Conservation (phyloP, 2,797 vertebrate genomes). For the Setipinna tenuifilis region DNA sequence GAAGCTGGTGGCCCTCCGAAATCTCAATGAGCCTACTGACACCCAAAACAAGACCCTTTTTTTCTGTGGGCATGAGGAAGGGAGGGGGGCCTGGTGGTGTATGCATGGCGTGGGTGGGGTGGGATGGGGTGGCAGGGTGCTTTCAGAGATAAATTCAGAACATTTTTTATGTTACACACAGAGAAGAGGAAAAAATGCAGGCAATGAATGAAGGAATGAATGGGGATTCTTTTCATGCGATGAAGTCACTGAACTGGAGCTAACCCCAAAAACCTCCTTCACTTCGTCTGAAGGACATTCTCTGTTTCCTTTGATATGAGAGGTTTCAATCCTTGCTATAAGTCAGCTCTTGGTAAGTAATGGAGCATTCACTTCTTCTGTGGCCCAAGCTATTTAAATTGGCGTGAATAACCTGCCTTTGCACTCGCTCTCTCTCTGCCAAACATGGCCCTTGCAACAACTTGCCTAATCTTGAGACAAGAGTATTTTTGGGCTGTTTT, state of each 20-base stretch:
- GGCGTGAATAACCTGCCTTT: slow-evolving; percentile 49
- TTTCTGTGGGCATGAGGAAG: slow-evolving; percentile 41
- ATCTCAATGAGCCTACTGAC: slow-evolving; percentile 61
- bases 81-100: background rate
- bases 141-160: slow-evolving; percentile 51
- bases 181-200: slow-evolving; percentile 12
- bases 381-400: slow-evolving; percentile 49
- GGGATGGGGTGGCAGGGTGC: slow-evolving; percentile 30
- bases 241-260: slow-evolving; percentile 60
- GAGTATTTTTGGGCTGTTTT: slow-evolving; percentile 42
- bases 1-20: slow-evolving; percentile 64
- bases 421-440: slow-evolving; percentile 38
- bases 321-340: slow-evolving; percentile 52
- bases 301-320: slow-evolving; percentile 55
- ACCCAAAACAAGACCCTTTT: slow-evolving; percentile 56
- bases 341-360: slow-evolving; percentile 49
- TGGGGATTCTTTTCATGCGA: slow-evolving; percentile 52
- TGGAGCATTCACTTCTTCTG: slow-evolving; percentile 46
- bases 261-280: slow-evolving; percentile 50
- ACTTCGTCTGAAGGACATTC: slow-evolving; percentile 52
- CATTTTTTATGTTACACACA: slow-evolving; percentile 54
- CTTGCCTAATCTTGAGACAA: slow-evolving; percentile 46
- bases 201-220: slow-evolving; percentile 51
- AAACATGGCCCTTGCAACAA: slow-evolving; percentile 39
- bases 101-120: background rate